Base-by-base conservation (phyloP, 2,113 vertebrate species). In the Pachyramphus minor region DNA sequence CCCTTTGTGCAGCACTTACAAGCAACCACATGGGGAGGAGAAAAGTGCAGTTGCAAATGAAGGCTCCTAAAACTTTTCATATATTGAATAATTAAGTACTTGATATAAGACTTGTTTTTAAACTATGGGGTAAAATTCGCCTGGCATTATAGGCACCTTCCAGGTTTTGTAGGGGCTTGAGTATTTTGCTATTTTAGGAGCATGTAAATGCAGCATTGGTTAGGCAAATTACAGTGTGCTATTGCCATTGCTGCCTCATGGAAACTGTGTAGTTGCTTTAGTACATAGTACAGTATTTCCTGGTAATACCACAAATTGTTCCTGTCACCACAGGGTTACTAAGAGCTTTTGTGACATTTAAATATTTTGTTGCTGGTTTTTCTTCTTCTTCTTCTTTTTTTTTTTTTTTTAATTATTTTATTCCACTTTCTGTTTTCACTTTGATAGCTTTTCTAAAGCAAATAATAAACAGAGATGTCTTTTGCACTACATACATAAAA, bases 381-480 rank as follows among this genome's bases (percentile, higher is more conserved):
- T 25, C 41, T 42, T 49, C 4, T 24, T 52, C 27, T n/a, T n/a
- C n/a, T n/a, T n/a, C n/a, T 41, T n/a, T 44, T 30, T 7, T 2
- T 17, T 30, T 58, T 1, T 12, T 44, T 39, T 19, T 31, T 4
- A 11, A 28, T 22, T 9, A 22, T 39, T 69, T 92, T 71, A 67
- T 93, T 92, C 42, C 33, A 41, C 27, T 88, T 90, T 90, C n/a
- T 76, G 41, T 89, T 96, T 96, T 89, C 35, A 62, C 4, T 85
- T 91, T 87, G 66, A 71, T 95, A 95, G 53, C 28, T 95, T 95
- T 89, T 69, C 37, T 84, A 87, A 94, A 93, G 45, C 42, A 91
- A 94, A 93, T 79, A 95, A 87, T 92, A 94, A 95, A 90, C 79
- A 93, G 73, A 95, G 58, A 84, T 74, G 55, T 87, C 77, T 95